A percentile compares a stretch with the other conserved stretches of the same genome.
These are phyloP conservation scores for Malacoctenus gilli DNA, from an alignment of 2,797 vertebrate species.

Conservation along the genomic window DNA sequence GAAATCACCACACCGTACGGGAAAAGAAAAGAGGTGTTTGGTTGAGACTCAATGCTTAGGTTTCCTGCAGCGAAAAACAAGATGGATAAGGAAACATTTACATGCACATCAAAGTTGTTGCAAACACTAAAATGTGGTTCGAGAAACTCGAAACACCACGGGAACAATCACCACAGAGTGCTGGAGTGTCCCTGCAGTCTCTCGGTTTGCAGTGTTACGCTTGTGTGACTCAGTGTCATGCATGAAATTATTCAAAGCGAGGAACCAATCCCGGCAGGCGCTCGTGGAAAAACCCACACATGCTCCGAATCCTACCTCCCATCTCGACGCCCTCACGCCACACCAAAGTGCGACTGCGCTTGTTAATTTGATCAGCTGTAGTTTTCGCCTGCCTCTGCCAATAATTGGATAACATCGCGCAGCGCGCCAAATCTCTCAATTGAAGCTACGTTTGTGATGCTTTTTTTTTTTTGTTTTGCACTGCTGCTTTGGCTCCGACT, in stretches of 20 bases:
- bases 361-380: conserved; percentile 17
- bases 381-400: conserved; percentile 10
- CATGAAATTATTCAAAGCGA: conserved; percentile 12
- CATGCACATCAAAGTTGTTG: conserved; percentile 11
- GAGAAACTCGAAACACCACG: neutral
- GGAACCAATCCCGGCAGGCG: conserved; percentile 5
- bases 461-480: no score
- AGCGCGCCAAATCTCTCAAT: conserved; percentile 4
- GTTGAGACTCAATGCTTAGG: neutral
- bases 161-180: neutral
- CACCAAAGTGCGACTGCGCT: conserved; percentile 14
- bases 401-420: neutral
- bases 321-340: conserved; percentile 15
- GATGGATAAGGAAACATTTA: conserved; percentile 15
- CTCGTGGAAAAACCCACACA: neutral
- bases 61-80: conserved; percentile 4
- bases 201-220: neutral
- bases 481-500: conserved; percentile 53
- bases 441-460: conserved; percentile 21
- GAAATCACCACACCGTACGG: no score
- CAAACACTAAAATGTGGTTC: neutral
- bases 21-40: neutral
- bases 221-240: neutral
- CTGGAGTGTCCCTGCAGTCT: conserved; percentile 3
- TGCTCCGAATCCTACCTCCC: conserved; percentile 32